Evolutionary conservation across 2,113 vertebrate genomes (phyloP).

Genomic region (Psephotus haematonotus): DNA sequence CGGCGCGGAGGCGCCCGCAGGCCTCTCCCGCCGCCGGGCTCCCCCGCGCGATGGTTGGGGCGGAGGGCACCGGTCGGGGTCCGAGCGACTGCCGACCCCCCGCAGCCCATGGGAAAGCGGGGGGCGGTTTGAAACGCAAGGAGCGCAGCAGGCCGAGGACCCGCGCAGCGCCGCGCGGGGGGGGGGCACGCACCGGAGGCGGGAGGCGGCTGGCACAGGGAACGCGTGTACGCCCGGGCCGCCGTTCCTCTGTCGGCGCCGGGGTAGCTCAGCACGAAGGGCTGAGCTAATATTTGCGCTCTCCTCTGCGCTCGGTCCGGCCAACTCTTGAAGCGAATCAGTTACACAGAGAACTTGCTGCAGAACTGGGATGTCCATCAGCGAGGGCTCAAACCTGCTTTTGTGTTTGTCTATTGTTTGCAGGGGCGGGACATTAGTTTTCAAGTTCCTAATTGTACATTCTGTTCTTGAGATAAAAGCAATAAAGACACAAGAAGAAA

Average conservation of each 20-base stretch:
- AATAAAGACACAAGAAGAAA: slow-evolving; percentile 4
- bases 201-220: neutral
- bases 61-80: neutral
- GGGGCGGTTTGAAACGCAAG: neutral
- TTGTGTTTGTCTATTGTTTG: neutral
- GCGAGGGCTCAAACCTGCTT: neutral
- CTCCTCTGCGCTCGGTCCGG: neutral
- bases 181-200: neutral
- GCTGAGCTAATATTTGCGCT: neutral
- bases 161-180: too few relatives aligned
- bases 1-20: neutral
- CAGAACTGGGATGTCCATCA: neutral
- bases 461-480: slow-evolving; percentile 40
- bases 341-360: neutral
- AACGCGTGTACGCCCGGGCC: neutral
- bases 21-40: neutral
- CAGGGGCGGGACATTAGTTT: neutral
- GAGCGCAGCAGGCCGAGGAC: neutral
- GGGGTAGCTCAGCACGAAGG: neutral
- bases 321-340: neutral
- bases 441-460: neutral
- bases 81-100: neutral
- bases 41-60: slow-evolving; percentile 7
- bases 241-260: neutral
- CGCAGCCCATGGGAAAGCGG: neutral